Conservation (phyloP, 2,113 vertebrate species). For the Crocuta crocuta region DNA sequence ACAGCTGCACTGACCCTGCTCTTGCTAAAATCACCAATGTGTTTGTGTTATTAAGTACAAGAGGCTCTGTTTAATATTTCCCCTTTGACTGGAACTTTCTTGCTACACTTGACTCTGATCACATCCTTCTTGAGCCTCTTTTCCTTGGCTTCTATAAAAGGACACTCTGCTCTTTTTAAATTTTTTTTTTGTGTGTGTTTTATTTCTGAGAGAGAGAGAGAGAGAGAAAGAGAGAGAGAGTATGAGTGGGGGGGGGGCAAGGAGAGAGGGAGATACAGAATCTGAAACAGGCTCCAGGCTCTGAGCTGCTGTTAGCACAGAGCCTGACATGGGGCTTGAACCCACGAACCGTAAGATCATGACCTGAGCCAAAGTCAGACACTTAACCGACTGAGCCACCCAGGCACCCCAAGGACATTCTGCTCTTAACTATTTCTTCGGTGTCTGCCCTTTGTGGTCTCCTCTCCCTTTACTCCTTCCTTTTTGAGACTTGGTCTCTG, state of each 20-base stretch:
- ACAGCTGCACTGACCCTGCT: not conserved
- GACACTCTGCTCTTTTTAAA: not conserved
- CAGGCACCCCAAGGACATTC: too few relatives aligned
- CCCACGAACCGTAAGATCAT: too few relatives aligned
- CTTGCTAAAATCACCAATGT: not conserved
- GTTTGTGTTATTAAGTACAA: not conserved
- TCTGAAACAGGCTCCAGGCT: too few relatives aligned
- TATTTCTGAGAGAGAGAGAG: too few relatives aligned
- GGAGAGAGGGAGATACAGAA: too few relatives aligned
- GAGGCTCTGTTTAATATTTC: not conserved
- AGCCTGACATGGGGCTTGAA: too few relatives aligned
- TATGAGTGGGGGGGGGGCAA: too few relatives aligned
- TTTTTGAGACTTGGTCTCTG: not conserved
- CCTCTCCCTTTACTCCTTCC: not conserved
- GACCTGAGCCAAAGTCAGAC: too few relatives aligned
- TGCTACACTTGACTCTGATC: not conserved
- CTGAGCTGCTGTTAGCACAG: too few relatives aligned
- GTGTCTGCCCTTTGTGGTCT: not conserved
- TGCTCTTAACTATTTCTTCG: not conserved
- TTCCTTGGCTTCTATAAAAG: not conserved
- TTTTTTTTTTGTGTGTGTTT: too few relatives aligned
- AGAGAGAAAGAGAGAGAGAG: too few relatives aligned
- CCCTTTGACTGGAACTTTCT: not conserved
- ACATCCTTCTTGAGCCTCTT: not conserved
- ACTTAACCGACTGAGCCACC: too few relatives aligned